Conservation (phyloP, 2,888 invertebrate genomes). For the Eilema sororculum region DNA sequence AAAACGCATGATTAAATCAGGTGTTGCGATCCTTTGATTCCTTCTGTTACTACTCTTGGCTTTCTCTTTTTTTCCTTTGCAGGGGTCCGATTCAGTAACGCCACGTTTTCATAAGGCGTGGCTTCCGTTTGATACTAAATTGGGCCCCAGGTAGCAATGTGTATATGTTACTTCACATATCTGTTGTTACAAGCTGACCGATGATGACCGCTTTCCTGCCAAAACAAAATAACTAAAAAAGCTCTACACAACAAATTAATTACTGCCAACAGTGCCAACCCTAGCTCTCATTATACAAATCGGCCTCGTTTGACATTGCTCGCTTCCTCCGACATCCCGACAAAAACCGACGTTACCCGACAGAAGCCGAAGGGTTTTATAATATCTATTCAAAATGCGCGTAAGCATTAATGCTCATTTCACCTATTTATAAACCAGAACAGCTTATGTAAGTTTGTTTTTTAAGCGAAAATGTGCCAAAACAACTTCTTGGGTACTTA, state of each 20-base stretch:
- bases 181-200: too few relatives aligned
- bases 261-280: slow-evolving; percentile 38
- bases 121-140: too few relatives aligned
- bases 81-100: too few relatives aligned
- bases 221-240: not conserved
- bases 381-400: slow-evolving; percentile 68
- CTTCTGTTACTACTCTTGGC: too few relatives aligned
- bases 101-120: too few relatives aligned
- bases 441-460: not conserved
- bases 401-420: slow-evolving; percentile 78
- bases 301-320: slow-evolving; percentile 71
- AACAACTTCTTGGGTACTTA: not conserved
- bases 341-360: slow-evolving; percentile 41
- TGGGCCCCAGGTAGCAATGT: too few relatives aligned
- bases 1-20: too few relatives aligned
- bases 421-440: not conserved
- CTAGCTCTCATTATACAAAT: slow-evolving; percentile 62
- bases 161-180: too few relatives aligned
- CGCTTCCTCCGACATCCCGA: slow-evolving; percentile 61
- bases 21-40: too few relatives aligned
- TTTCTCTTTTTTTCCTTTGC: too few relatives aligned
- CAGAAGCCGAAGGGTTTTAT: slow-evolving; percentile 42
- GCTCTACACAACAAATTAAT: not conserved
- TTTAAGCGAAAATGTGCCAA: not conserved
- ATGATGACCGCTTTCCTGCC: too few relatives aligned